Evolutionary conservation across 2,797 vertebrate species (phyloP).

Genomic region (Sibirionetta formosa): DNA sequence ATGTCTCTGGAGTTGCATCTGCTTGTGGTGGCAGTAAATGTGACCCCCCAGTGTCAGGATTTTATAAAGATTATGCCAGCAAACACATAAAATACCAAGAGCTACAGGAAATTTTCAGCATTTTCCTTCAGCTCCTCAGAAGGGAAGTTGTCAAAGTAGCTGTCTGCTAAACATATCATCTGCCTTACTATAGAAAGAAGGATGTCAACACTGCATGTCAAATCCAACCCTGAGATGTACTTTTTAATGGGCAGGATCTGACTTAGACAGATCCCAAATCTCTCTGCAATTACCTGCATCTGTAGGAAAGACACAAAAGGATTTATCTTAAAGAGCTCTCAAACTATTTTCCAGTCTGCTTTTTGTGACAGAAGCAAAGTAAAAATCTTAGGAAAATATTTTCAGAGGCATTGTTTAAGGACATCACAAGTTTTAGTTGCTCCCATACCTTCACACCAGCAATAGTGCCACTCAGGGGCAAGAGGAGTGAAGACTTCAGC

Average conservation of each 20-base stretch:
- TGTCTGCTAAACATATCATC: conserved; percentile 84
- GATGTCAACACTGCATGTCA: conserved; percentile 80
- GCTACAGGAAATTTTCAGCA: conserved; percentile 10
- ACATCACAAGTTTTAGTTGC: background rate
- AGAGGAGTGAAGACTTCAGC: background rate
- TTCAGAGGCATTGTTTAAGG: conserved; percentile 6
- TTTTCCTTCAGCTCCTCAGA: conserved; percentile 31
- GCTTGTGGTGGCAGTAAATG: background rate
- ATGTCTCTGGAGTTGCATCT: background rate
- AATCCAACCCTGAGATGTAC: conserved; percentile 83
- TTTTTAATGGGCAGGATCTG: conserved; percentile 90
- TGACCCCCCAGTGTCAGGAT: background rate
- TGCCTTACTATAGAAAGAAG: conserved; percentile 83
- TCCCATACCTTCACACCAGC: background rate
- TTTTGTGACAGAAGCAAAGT: conserved; percentile 18
- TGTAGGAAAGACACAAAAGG: conserved; percentile 68
- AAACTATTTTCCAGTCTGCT: background rate
- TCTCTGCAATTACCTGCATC: conserved; percentile 79
- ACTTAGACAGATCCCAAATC: conserved; percentile 86
- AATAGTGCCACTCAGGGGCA: background rate
- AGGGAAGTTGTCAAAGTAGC: conserved; percentile 78
- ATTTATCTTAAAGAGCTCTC: conserved; percentile 51
- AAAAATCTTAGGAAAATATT: conserved; percentile 44
- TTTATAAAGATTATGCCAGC: conserved; percentile 36
- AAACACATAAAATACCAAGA: conserved; percentile 47